A percentile compares a stretch with the other conserved stretches of the same genome.
Evolutionary conservation across 2,888 invertebrate species (phyloP).

Genomic region (Xestia c-nigrum): DNA sequence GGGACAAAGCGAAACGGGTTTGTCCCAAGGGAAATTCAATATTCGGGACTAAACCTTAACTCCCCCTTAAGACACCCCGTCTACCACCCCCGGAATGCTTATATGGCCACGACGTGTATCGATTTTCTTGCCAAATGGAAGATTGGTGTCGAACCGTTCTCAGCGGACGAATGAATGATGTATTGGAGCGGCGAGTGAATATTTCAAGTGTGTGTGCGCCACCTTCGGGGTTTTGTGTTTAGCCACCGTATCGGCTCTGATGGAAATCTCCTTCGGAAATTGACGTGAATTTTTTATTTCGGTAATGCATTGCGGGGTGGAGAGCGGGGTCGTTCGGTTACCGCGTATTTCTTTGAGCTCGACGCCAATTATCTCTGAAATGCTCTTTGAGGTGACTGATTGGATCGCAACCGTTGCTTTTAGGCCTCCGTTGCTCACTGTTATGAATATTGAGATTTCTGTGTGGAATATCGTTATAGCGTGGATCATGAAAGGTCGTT

Average conservation of each 20-base stretch:
- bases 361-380: slow-evolving; percentile 83
- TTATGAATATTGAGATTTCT: slow-evolving; percentile 57
- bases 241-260: slow-evolving; percentile 85
- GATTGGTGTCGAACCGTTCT: slow-evolving; percentile 90
- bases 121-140: slow-evolving; percentile 91
- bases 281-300: slow-evolving; percentile 87
- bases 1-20: slow-evolving; percentile 91
- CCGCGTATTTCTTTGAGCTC: slow-evolving; percentile 75
- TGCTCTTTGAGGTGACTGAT: slow-evolving; percentile 85
- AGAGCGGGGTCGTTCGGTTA: slow-evolving; percentile 59
- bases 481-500: slow-evolving; percentile 17
- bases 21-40: slow-evolving; percentile 91
- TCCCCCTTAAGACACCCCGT: slow-evolving; percentile 90
- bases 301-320: slow-evolving; percentile 82
- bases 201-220: slow-evolving; percentile 84
- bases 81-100: slow-evolving; percentile 90
- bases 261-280: slow-evolving; percentile 85
- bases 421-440: slow-evolving; percentile 61
- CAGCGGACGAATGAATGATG: slow-evolving; percentile 90
- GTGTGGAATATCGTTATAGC: slow-evolving; percentile 40
- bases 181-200: slow-evolving; percentile 88
- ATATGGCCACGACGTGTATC: slow-evolving; percentile 91
- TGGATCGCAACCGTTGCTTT: slow-evolving; percentile 79
- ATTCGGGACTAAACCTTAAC: slow-evolving; percentile 91
- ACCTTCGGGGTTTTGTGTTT: slow-evolving; percentile 83